phyloP scores from a whole-genome alignment of 2,888 invertebrate genomes.

The Euclidia mi region DNA sequence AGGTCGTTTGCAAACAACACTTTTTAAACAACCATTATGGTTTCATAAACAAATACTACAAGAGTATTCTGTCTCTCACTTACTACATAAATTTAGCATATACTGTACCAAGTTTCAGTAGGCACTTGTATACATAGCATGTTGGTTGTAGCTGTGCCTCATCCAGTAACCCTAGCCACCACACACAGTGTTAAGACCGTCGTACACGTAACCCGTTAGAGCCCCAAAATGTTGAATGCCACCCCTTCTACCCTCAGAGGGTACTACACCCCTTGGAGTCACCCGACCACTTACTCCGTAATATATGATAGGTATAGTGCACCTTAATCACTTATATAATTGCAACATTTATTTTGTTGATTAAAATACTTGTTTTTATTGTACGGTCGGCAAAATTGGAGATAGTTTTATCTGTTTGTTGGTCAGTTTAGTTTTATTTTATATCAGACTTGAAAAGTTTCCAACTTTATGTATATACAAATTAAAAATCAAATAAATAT shows the following conservation, averaged over 20 bases:
- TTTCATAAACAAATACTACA: too few species aligned
- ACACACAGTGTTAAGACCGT: conserved; percentile 71
- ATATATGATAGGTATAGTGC: conserved; percentile 86
- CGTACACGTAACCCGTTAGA: conserved; percentile 85
- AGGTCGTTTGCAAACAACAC: too few species aligned
- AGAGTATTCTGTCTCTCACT: too few species aligned
- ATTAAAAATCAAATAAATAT: too few species aligned
- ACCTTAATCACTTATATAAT: conserved; percentile 88
- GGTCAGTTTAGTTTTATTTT: background rate
- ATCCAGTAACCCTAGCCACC: conserved; percentile 61
- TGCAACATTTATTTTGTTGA: conserved; percentile 88
- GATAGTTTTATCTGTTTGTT: background rate
- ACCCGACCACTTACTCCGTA: conserved; percentile 79
- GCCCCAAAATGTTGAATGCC: conserved; percentile 88
- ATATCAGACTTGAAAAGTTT: too few species aligned
- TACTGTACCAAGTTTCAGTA: too few species aligned
- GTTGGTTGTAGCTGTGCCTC: conserved; percentile 39
- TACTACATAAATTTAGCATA: too few species aligned
- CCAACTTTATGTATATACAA: too few species aligned
- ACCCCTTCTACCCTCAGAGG: conserved; percentile 66
- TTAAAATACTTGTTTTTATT: conserved; percentile 83
- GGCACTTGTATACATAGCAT: too few species aligned
- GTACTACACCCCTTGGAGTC: conserved; percentile 61
- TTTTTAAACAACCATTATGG: too few species aligned
- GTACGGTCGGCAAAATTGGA: conserved; percentile 63